Base-by-base conservation (phyloP, 37 sponge, comb jelly and placozoan genomes). In the Aplysina aerophoba region DNA sequence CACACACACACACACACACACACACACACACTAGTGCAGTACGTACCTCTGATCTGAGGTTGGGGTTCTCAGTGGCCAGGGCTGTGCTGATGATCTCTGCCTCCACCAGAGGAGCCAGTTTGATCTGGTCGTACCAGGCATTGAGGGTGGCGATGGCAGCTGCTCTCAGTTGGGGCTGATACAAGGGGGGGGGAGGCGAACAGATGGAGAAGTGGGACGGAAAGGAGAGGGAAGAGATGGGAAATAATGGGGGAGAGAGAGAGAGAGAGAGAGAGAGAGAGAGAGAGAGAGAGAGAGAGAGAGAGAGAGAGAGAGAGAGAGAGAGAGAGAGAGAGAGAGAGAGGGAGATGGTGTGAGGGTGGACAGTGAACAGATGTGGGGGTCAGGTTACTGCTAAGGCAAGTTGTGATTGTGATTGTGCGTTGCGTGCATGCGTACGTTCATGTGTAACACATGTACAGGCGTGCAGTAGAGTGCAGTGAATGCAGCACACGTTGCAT, bases 21-120 rank as follows among this genome's bases (percentile, higher is more conserved):
- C 69, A 81, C 40, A 66, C 25, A 68, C 44, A 58, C 21, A 24
- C 11, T n/a, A 38, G 19, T 21, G 24, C 21, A 22, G 63, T 31
- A 84, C 79, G 27, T 64, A 89, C 92, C 81, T 94, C 96, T 30
- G 93, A 55, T 85, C 89, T 87, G 28, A 90, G 87, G 86, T 90
- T 93, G 21, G 96, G 96, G 83, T 89, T 96, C 80, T 96, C 96
- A 53, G 85, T 94, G 55, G 80, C 74, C 17, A 96, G 87, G 24
- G 92, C 92, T 0, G 82, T 73, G 30, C 78, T 56, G 55, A 96
- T n/a, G 34, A 91, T 54, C 66, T 96, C 96, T 21, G 73, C 80
- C 44, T 96, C 96, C 35, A 94, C 79, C 37, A 96, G 55, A 37
- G 85, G 74, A 39, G 35, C 44, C 60, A 96, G 71, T n/a, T 58